phyloP scores from a whole-genome alignment of 1,140 invertebrate genomes.

The Eubasilissa regina region DNA sequence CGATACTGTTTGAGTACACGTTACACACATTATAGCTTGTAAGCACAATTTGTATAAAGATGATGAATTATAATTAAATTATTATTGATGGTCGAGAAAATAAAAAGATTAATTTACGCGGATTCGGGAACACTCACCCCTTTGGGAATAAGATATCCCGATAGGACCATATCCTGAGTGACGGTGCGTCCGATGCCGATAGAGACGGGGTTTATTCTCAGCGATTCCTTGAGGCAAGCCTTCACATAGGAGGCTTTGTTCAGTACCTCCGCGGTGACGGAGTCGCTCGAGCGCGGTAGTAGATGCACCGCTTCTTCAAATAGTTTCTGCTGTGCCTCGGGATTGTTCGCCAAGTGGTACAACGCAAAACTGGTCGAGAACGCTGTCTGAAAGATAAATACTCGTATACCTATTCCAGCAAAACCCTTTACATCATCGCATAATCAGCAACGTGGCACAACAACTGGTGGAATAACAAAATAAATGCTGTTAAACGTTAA shows the following conservation, averaged over 20 bases:
- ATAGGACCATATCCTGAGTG: slow-evolving; percentile 82
- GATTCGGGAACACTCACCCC: slow-evolving; percentile 79
- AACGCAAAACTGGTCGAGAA: slow-evolving; percentile 85
- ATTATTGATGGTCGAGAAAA: too few relatives aligned
- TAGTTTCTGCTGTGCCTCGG: slow-evolving; percentile 81
- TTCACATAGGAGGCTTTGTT: slow-evolving; percentile 81
- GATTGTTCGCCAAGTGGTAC: slow-evolving; percentile 86
- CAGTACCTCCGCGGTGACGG: slow-evolving; percentile 75
- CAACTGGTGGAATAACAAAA: too few relatives aligned
- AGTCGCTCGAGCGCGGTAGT: slow-evolving; percentile 69
- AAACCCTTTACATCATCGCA: too few relatives aligned
- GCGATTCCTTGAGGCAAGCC: slow-evolving; percentile 88
- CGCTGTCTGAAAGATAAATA: slow-evolving; percentile 79
- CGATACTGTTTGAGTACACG: too few relatives aligned
- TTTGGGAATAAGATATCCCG: slow-evolving; percentile 88
- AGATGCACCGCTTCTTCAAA: slow-evolving; percentile 77
- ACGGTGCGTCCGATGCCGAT: slow-evolving; percentile 86
- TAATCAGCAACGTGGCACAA: too few relatives aligned
- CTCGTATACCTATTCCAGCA: too few relatives aligned
- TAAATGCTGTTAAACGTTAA: too few relatives aligned
- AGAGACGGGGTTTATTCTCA: slow-evolving; percentile 87
- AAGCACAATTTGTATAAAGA: too few relatives aligned
- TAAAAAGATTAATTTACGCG: too few relatives aligned
- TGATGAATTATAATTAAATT: too few relatives aligned
- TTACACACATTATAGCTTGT: too few relatives aligned